These are phyloP conservation scores for Oreonectes daqikongensis DNA, from an alignment of 2,797 vertebrate genomes.

Conservation along the genomic window DNA sequence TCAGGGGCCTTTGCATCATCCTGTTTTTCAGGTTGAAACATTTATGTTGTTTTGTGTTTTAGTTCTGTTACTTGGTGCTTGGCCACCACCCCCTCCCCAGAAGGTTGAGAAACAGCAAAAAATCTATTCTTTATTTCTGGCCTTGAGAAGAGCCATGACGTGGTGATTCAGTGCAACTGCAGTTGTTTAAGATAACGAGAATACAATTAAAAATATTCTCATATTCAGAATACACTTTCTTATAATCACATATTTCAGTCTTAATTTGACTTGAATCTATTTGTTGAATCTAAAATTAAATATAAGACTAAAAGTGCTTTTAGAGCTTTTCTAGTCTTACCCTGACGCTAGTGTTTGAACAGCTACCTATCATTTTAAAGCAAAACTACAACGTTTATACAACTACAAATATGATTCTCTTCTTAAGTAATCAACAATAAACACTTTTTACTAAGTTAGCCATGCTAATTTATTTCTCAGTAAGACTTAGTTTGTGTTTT, in stretches of 20 bases:
- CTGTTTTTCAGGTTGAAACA: neutral
- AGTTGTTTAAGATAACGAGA: neutral
- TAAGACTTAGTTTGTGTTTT: slow-evolving; percentile 58
- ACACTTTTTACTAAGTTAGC: neutral
- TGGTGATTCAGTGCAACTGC: neutral
- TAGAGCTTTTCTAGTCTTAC: neutral
- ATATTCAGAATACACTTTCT: too few species aligned
- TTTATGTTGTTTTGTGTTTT: neutral
- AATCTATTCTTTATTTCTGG: neutral
- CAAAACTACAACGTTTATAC: too few species aligned
- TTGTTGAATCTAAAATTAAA: too few species aligned
- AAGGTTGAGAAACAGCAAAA: neutral
- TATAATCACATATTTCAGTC: too few species aligned
- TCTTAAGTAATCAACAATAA: neutral
- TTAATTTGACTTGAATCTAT: too few species aligned
- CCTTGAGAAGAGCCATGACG: neutral
- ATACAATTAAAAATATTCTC: neutral
- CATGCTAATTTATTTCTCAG: neutral
- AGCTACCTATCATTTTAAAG: too few species aligned
- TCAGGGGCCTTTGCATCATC: neutral
- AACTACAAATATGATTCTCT: too few species aligned
- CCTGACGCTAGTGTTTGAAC: too few species aligned
- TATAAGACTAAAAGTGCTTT: too few species aligned
- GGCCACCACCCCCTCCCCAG: neutral
- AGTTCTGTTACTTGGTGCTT: neutral